Percentiles rank a stretch among this genome's conserved stretches.
These are phyloP conservation scores for Yasuhikotakia modesta DNA, from an alignment of 2,797 vertebrate species.

Conservation along the genomic window DNA sequence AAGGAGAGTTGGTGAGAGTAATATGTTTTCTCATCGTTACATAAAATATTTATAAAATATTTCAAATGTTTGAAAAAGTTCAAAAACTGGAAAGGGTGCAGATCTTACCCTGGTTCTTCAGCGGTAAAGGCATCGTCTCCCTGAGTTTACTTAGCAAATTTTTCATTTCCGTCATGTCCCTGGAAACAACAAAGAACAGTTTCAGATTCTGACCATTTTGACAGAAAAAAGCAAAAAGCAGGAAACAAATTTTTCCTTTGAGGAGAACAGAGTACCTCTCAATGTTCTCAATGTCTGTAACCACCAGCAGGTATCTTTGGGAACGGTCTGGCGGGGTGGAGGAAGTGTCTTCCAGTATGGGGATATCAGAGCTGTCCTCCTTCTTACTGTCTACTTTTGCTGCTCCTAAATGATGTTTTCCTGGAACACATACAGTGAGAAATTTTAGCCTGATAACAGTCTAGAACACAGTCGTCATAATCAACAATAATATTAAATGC, in stretches of 20 bases:
- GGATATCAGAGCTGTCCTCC: conserved; percentile 88
- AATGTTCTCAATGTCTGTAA: conserved; percentile 93
- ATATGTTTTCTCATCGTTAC: not conserved
- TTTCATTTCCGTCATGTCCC: conserved; percentile 99
- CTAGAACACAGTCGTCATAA: not conserved
- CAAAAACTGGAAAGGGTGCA: not conserved
- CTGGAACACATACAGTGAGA: conserved; percentile 69
- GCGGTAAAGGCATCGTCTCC: conserved; percentile 99
- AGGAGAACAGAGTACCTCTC: conserved; percentile 80
- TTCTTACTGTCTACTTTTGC: conserved; percentile 79
- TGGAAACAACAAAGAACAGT: conserved; percentile 64
- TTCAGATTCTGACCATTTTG: not conserved
- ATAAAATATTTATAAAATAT: not conserved
- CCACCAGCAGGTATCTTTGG: conserved; percentile 90
- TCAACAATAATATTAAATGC: not conserved
- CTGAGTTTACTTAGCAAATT: conserved; percentile 99
- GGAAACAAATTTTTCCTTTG: conserved; percentile 33
- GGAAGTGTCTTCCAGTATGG: conserved; percentile 89
- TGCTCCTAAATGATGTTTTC: conserved; percentile 79
- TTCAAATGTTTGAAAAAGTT: not conserved
- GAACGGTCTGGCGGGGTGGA: conserved; percentile 85
- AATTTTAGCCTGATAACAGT: not conserved
- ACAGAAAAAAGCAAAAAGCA: not conserved
- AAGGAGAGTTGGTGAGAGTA: not conserved
- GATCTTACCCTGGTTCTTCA: conserved; percentile 95